phyloP scores from a whole-genome alignment of 2,113 vertebrate species.

The Melospiza melodia region DNA sequence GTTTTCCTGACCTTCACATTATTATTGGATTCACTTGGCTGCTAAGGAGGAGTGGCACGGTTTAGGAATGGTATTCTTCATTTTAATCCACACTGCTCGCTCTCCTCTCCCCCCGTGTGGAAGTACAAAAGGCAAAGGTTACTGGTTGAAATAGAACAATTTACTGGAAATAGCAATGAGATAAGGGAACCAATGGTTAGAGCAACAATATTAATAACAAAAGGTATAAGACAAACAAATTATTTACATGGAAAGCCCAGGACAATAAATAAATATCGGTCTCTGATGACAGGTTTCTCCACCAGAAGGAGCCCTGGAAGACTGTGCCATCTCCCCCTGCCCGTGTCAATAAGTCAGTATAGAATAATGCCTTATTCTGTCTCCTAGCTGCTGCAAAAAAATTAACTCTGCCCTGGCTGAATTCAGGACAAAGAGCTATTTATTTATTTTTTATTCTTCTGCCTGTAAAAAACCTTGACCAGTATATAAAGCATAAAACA shows the following conservation, averaged over 20 bases:
- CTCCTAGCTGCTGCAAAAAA: not conserved
- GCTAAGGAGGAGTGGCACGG: not conserved
- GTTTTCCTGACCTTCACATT: not conserved
- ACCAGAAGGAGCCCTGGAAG: fast-evolving
- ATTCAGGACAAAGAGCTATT: not conserved
- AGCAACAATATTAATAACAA: not conserved
- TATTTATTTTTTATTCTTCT: not conserved
- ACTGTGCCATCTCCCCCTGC: not conserved
- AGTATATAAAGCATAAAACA: not conserved
- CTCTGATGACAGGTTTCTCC: not conserved
- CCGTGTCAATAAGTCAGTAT: too few species aligned
- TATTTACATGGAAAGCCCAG: fast-evolving
- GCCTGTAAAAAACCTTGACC: not conserved
- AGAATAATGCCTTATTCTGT: not conserved
- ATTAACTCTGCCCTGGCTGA: too few species aligned
- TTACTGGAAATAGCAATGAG: not conserved
- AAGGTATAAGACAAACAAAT: not conserved
- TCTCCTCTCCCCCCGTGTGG: too few species aligned
- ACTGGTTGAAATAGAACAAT: not conserved
- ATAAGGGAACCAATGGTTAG: not conserved
- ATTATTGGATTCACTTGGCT: not conserved
- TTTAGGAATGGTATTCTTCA: not conserved
- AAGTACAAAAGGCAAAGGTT: not conserved
- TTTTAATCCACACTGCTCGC: fast-evolving
- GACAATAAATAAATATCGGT: not conserved